Evolutionary conservation across 2,888 invertebrate species (phyloP).

Genomic region (Drosophila phalerata): DNA sequence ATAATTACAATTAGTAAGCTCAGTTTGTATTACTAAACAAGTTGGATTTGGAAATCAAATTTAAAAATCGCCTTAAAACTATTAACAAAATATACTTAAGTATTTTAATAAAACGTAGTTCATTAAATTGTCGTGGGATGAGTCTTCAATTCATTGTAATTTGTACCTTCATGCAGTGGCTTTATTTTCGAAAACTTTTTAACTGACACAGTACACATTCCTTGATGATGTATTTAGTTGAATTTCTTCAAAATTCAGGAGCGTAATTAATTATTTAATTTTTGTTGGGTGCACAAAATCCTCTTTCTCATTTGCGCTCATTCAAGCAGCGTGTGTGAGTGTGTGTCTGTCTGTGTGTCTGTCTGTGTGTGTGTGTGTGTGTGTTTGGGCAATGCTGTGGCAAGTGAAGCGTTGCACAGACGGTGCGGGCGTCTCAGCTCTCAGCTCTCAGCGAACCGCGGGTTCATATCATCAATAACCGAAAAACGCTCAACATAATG

Average conservation of each 20-base stretch:
- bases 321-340: neutral
- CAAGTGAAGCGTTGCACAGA: constrained; percentile 63
- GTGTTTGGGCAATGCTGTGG: constrained; percentile 23
- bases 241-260: neutral
- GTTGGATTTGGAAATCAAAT: too few relatives aligned
- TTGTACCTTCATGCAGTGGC: too few relatives aligned
- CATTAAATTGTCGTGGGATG: too few relatives aligned
- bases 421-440: constrained; percentile 48
- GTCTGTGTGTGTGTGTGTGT: constrained; percentile 17
- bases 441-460: constrained; percentile 38
- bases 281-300: constrained; percentile 17
- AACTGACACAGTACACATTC: too few relatives aligned
- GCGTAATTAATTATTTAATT: neutral
- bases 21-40: too few relatives aligned
- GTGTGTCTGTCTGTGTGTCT: constrained; percentile 2
- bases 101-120: too few relatives aligned
- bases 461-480: constrained; percentile 73
- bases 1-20: too few relatives aligned
- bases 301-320: constrained; percentile 1
- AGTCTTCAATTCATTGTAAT: neutral
- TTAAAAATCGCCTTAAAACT: too few relatives aligned
- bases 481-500: constrained; percentile 74
- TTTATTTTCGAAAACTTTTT: neutral
- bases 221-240: neutral
- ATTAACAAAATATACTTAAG: too few relatives aligned